Base-by-base conservation (phyloP, 1,140 invertebrate genomes). In the Bombus terrestris region DNA sequence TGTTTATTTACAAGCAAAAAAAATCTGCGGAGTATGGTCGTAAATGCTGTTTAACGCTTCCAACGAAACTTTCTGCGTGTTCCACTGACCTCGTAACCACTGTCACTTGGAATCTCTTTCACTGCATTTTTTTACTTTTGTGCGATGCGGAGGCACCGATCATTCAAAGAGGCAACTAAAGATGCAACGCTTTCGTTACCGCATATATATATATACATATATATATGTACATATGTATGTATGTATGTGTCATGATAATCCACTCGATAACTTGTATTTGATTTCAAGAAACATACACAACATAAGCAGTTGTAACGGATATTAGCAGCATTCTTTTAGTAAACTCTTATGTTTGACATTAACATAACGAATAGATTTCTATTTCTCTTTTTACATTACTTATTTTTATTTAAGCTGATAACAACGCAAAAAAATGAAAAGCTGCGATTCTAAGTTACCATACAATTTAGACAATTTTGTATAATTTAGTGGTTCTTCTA, bases 41-140 rank as follows among this genome's bases (percentile, higher is more conserved):
- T 86, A 90, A 89, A 86, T 43, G 64, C 76, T 78, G 80, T 83
- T 90, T 90, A 89, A 85, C 37, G 73, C 72, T 87, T 83, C 71
- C 43, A 80, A 72, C 57, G 68, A 74, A 82, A 87, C 79, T 80
- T 66, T 66, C 66, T 41, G 81, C 62, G 64, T 81, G 89, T 78
- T 89, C 89, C 37, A 90, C 89, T 90, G 39, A 90, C 89, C 89
- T 68, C 79, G 71, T 89, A 90, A 89, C 69, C 73, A 90, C 88
- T 90, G 89, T 90, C 88, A 90, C 88, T 78, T 83, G 78, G 39
- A 85, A 69, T 53, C 79, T 90, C 86, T 90, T 90, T 90, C 89
- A 90, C 88, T 90, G 85, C 85, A 87, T 85, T 89, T 87, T 68
- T 86, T 87, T 68, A 66, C 71, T 89, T 87, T 85, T 89, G 74